phyloP scores from a whole-genome alignment of 2,888 invertebrate genomes.

The Euclidia mi region DNA sequence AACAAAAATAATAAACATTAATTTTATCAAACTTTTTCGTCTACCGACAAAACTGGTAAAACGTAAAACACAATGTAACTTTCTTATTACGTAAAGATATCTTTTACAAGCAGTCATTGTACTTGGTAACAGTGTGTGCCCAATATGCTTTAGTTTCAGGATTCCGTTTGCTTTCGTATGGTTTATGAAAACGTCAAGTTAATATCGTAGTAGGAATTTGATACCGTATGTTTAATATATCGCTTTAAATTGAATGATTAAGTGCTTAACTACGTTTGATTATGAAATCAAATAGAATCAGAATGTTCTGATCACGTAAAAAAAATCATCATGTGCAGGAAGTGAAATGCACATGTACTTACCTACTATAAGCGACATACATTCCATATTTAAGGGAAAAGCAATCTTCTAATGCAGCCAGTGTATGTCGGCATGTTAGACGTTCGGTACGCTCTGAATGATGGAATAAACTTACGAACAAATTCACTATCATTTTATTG shows the following conservation, averaged over 20 bases:
- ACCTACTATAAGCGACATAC: constrained; percentile 48
- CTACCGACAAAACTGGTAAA: constrained; percentile 16
- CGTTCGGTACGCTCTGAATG: constrained; percentile 34
- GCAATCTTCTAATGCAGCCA: constrained; percentile 51
- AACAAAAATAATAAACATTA: too few relatives aligned
- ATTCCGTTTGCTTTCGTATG: constrained; percentile 51
- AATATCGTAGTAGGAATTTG: constrained; percentile 35
- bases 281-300: too few relatives aligned
- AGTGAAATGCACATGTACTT: constrained; percentile 39
- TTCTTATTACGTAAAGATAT: constrained; percentile 43
- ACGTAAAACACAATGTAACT: constrained; percentile 40
- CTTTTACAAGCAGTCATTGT: constrained; percentile 47
- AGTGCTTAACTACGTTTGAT: constrained; percentile 4
- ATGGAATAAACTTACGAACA: constrained; percentile 5
- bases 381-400: constrained; percentile 43
- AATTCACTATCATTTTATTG: neutral
- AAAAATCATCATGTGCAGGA: constrained; percentile 30
- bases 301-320: too few relatives aligned
- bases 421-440: constrained; percentile 36
- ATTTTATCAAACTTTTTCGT: neutral
- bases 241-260: constrained; percentile 5
- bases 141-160: constrained; percentile 51
- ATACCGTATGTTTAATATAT: constrained; percentile 25
- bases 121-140: constrained; percentile 38
- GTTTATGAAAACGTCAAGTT: constrained; percentile 45